Evolutionary conservation across 2,888 invertebrate genomes (phyloP), one percentile per base, ranked within the genome.

Genomic region (Podotricha telesiphe): DNA sequence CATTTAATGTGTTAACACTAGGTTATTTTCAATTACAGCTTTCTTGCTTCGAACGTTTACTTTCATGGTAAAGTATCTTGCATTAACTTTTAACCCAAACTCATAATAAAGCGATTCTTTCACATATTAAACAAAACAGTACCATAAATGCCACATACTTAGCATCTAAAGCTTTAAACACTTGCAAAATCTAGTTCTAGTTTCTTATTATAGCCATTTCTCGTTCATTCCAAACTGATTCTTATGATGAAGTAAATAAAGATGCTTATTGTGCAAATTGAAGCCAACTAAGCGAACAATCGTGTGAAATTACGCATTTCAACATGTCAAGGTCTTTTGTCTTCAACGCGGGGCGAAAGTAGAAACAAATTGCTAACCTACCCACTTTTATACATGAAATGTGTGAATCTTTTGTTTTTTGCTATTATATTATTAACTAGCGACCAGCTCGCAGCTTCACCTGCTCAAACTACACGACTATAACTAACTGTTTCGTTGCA

Each of bases 301-400:
- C 51, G 63, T 59, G 51, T 63, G 51, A 56, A 68, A 68, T 65
- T 68, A 68, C 68, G 68, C 64, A 45, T 64, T 68, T 59, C 20
- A 67, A 37, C 61, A 47, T 75, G 74, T 74, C 74, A 75, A 74
- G 73, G 74, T 61, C 71, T 73, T 73, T 73, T 75, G 72, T 75
- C 70, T 73, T 72, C 70, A 70, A 8, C 45, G 51, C 61, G 67
- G 53, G 47, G n/a, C 15, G 34, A 51, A 59, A 42, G 28, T 65
- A 42, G 51, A 59, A 28, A 47, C 61, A 67, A 34, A 67, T 45
- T 62, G 45, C 40, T 28, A 42, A 34, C 51, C 53, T 40, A 45
- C 28, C 47, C 45, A 17, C 51, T 15, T 11, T 61, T 42, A 45
- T 28, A 61, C 51, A 13, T 22, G 51, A 19, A 37, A 37, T 47